Evolutionary conservation across 37 sponge, comb jelly and placozoan genomes (phyloP).

Genomic region (Tethya wilhelma): DNA sequence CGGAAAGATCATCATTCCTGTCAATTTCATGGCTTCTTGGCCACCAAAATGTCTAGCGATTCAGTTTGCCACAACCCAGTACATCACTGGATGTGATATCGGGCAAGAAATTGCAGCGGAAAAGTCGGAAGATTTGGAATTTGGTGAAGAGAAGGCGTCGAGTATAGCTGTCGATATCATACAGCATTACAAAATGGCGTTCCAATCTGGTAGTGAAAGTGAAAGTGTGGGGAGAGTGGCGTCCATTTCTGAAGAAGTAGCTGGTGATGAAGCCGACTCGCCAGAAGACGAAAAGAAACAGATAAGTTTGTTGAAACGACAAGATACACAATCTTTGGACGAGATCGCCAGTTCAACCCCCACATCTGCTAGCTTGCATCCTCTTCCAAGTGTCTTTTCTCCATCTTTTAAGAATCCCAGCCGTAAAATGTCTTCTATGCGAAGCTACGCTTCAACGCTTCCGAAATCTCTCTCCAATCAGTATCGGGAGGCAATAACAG

Average conservation of each 20-base stretch:
- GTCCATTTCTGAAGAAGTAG: neutral
- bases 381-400: neutral
- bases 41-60: slow-evolving; percentile 89
- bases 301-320: neutral
- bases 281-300: too few species aligned
- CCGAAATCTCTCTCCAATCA: slow-evolving; percentile 20
- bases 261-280: neutral
- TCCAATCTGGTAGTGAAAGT: neutral
- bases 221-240: neutral
- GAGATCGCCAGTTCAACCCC: neutral
- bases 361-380: neutral
- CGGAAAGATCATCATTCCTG: slow-evolving; percentile 76
- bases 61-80: slow-evolving; percentile 92
- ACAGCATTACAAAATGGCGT: slow-evolving; percentile 4
- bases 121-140: neutral
- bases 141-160: neutral
- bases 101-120: neutral
- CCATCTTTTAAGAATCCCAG: neutral
- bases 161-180: slow-evolving; percentile 26
- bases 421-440: slow-evolving; percentile 31
- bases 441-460: slow-evolving; percentile 37
- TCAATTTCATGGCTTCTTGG: slow-evolving; percentile 76
- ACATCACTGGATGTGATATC: slow-evolving; percentile 13
- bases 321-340: neutral
- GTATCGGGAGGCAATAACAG: slow-evolving; percentile 29